phyloP scores from a whole-genome alignment of 2,888 invertebrate species.

The Ectobius pallidus region DNA sequence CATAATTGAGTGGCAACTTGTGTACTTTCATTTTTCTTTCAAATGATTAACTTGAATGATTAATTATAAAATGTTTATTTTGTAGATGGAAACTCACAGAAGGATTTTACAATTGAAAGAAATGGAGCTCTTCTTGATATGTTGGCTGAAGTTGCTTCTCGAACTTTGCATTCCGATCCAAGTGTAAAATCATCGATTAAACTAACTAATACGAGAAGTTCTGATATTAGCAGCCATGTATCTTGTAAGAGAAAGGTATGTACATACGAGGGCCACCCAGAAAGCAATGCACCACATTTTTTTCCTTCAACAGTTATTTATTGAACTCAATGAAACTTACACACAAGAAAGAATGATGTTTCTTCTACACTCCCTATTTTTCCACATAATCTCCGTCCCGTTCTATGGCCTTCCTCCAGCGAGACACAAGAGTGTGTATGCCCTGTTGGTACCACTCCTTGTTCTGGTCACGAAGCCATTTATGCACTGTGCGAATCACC shows the following conservation, averaged over 20 bases:
- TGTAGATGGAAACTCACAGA: neutral
- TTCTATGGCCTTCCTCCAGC: too few species aligned
- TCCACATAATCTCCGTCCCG: too few species aligned
- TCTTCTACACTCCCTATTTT: too few species aligned
- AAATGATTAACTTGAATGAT: neutral
- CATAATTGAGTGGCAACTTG: neutral
- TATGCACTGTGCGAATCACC: too few species aligned
- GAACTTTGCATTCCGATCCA: constrained; percentile 54
- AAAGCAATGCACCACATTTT: too few species aligned
- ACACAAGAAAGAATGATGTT: too few species aligned
- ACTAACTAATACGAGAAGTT: neutral
- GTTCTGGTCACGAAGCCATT: too few species aligned
- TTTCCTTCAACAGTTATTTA: too few species aligned
- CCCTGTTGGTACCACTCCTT: too few species aligned
- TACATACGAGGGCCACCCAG: too few species aligned
- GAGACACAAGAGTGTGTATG: too few species aligned
- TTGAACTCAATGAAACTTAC: too few species aligned
- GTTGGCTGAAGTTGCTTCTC: constrained; percentile 63
- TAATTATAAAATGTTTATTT: neutral
- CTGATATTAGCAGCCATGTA: neutral
- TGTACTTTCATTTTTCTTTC: neutral
- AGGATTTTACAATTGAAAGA: neutral
- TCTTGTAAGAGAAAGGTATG: constrained; percentile 7
- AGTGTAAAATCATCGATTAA: constrained; percentile 24
- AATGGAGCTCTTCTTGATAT: constrained; percentile 56